phyloP scores from a whole-genome alignment of 2,888 invertebrate genomes.

The Aricia artaxerxes region DNA sequence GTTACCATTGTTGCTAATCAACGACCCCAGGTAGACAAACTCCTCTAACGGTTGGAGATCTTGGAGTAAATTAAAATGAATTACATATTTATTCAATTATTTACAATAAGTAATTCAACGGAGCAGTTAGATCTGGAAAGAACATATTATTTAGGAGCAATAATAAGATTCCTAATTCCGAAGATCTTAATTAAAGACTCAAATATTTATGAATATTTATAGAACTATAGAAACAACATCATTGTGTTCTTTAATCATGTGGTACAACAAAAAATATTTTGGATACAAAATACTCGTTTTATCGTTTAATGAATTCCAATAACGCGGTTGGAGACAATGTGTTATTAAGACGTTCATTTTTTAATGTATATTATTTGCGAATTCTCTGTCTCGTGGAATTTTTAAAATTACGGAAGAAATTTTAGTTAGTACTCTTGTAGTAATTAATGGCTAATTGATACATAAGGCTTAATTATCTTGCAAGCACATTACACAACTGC shows the following conservation, averaged over 20 bases:
- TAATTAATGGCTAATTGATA: not conserved
- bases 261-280: constrained; percentile 27
- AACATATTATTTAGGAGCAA: not conserved
- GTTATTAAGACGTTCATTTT: not conserved
- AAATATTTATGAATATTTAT: constrained; percentile 17
- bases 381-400: not conserved
- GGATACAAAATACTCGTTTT: constrained; percentile 8
- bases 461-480: not conserved
- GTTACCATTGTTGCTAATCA: no score
- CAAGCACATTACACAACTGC: not conserved
- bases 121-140: not conserved
- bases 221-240: constrained; percentile 1
- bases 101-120: not conserved
- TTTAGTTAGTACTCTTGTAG: not conserved
- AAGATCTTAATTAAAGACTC: not conserved
- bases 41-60: no score
- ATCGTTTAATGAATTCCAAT: constrained; percentile 13
- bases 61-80: no score
- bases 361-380: not conserved
- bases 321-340: constrained; percentile 7
- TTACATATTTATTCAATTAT: no score
- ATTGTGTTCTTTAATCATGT: constrained; percentile 33
- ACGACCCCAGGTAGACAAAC: no score
- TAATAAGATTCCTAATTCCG: not conserved
- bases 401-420: not conserved